A percentile compares a stretch with the other conserved stretches of the same genome.
Evolutionary conservation across 2,888 invertebrate species (phyloP).

Genomic region (Serrognathus titanus): DNA sequence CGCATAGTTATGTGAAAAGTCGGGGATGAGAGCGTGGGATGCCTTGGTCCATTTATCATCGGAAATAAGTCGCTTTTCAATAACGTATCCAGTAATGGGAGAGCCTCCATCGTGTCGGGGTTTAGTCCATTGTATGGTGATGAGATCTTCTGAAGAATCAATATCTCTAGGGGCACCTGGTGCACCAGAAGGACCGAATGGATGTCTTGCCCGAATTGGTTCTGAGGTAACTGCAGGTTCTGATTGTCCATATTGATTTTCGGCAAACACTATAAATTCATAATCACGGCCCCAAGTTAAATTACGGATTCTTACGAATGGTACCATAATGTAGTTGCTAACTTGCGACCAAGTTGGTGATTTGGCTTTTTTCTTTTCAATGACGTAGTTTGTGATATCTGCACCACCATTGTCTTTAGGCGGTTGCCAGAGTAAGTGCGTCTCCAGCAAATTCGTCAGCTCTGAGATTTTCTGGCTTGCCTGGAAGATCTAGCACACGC

Average conservation of each 20-base stretch:
- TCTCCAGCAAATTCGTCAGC: constrained; percentile 95
- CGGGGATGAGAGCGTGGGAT: constrained; percentile 81
- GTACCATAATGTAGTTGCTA: constrained; percentile 88
- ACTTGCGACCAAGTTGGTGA: constrained; percentile 84
- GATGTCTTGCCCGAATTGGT: constrained; percentile 93
- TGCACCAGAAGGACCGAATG: constrained; percentile 81
- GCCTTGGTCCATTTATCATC: constrained; percentile 97
- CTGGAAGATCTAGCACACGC: constrained; percentile 88
- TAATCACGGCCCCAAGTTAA: constrained; percentile 88
- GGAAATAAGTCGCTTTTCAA: constrained; percentile 86
- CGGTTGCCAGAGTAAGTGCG: constrained; percentile 92
- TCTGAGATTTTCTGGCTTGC: constrained; percentile 84
- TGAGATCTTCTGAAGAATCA: constrained; percentile 91
- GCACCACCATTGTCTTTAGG: constrained; percentile 96
- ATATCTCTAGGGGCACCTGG: constrained; percentile 82
- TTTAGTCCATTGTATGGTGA: constrained; percentile 94
- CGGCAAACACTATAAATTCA: constrained; percentile 97
- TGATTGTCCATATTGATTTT: constrained; percentile 96
- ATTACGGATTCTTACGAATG: constrained; percentile 87
- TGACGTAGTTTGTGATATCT: constrained; percentile 90
- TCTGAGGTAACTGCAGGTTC: constrained; percentile 89
- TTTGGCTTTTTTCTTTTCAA: constrained; percentile 89
- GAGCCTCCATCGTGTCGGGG: constrained; percentile 97
- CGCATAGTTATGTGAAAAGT: constrained; percentile 71
- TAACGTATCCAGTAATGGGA: constrained; percentile 90